Conservation (phyloP, 2,888 invertebrate genomes). For the Pheosia gnoma region DNA sequence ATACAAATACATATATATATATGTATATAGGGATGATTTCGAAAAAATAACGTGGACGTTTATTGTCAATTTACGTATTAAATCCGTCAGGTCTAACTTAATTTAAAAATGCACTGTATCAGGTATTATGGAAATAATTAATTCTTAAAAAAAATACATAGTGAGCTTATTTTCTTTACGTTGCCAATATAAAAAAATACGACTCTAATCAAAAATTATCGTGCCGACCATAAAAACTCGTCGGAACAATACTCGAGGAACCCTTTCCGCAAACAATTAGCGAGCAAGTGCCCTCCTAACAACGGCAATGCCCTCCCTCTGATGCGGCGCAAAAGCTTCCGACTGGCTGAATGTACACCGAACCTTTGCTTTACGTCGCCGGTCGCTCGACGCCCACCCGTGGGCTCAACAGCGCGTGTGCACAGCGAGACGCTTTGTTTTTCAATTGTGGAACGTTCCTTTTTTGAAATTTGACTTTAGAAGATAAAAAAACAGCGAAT, state of each 20-base stretch:
- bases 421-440: constrained; percentile 62
- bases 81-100: too few species aligned
- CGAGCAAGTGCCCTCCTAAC: constrained; percentile 76
- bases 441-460: constrained; percentile 47
- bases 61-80: too few species aligned
- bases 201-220: constrained; percentile 21
- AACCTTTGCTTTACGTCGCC: constrained; percentile 71
- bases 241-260: constrained; percentile 75
- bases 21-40: too few species aligned
- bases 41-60: too few species aligned
- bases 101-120: too few species aligned
- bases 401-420: constrained; percentile 58
- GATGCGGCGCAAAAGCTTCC: constrained; percentile 61
- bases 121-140: too few species aligned
- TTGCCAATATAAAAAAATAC: neutral
- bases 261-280: constrained; percentile 84
- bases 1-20: too few species aligned
- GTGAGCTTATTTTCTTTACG: neutral
- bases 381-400: constrained; percentile 50
- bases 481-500: neutral
- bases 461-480: constrained; percentile 5
- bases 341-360: constrained; percentile 68
- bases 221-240: constrained; percentile 68
- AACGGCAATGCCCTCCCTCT: constrained; percentile 74
- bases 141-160: neutral